Evolutionary conservation across 2,797 vertebrate genomes (phyloP).

Genomic region (Enteromius thamalakanensis): DNA sequence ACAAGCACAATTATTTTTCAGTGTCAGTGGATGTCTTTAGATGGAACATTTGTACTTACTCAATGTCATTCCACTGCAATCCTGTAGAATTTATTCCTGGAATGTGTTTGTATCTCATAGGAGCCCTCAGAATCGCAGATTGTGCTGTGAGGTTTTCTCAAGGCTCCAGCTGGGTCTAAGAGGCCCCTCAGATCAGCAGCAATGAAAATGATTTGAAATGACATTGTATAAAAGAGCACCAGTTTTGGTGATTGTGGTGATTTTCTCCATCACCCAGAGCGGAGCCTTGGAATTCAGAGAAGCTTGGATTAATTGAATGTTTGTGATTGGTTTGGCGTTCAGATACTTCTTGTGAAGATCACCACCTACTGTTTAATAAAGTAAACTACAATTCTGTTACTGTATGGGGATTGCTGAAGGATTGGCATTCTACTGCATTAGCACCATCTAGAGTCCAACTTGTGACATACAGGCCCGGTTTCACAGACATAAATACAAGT

Average conservation of each 20-base stretch:
- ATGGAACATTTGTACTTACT: not conserved
- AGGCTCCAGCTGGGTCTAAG: not conserved
- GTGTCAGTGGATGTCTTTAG: conserved; percentile 4
- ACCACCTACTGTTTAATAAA: conserved; percentile 41
- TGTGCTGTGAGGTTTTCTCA: not conserved
- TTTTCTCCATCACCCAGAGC: conserved; percentile 14
- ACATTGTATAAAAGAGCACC: not conserved
- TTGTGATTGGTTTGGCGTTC: not conserved
- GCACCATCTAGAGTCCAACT: conserved; percentile 3
- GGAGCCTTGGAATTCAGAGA: not conserved
- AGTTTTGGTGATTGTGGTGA: not conserved
- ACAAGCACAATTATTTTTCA: not conserved
- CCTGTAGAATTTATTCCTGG: conserved; percentile 4
- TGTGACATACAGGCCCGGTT: not conserved
- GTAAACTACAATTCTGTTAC: not conserved
- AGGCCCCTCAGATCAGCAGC: conserved; percentile 12
- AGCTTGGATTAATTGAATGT: conserved; percentile 15
- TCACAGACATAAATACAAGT: too few relatives aligned
- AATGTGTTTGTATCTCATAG: conserved; percentile 7
- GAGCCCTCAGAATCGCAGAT: not conserved
- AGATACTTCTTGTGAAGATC: not conserved
- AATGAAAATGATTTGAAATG: not conserved
- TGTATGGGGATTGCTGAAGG: not conserved
- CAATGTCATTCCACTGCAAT: not conserved
- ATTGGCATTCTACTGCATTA: not conserved